Percentiles rank a stretch among this genome's conserved stretches.
These are phyloP conservation scores for Orientallactaga bullata DNA, from an alignment of 2,113 vertebrate species.

Conservation along the genomic window DNA sequence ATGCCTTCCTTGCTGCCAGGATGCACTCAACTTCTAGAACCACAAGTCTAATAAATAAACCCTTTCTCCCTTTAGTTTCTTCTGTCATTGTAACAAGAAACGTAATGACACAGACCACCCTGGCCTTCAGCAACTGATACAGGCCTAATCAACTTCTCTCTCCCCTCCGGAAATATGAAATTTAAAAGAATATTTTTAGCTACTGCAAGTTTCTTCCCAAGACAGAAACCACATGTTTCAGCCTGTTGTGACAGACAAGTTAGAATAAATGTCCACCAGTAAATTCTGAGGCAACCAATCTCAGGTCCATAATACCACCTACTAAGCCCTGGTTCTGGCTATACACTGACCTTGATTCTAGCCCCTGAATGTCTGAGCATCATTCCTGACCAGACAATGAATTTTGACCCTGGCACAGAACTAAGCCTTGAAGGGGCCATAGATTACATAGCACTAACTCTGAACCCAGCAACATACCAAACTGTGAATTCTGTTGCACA, in stretches of 20 bases:
- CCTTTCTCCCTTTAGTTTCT: neutral
- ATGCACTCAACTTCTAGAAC: neutral
- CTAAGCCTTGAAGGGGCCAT: neutral
- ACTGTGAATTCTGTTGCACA: rapidly evolving
- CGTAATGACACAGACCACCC: neutral
- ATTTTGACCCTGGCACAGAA: neutral
- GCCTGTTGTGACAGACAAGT: neutral
- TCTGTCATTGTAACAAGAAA: neutral
- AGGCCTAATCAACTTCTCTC: neutral
- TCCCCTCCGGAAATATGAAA: neutral
- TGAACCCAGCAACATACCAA: neutral
- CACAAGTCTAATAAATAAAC: neutral
- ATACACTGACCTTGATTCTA: neutral
- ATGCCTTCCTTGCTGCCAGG: neutral
- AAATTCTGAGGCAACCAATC: neutral
- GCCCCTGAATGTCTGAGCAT: neutral
- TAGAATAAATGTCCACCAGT: neutral
- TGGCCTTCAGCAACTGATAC: neutral
- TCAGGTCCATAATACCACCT: neutral
- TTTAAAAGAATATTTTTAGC: neutral
- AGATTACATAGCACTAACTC: neutral
- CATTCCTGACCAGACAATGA: neutral
- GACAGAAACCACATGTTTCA: neutral
- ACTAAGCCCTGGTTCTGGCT: neutral
- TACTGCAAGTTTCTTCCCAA: neutral